Base-by-base conservation (phyloP, 2,113 vertebrate genomes). In the Heteronetta atricapilla region DNA sequence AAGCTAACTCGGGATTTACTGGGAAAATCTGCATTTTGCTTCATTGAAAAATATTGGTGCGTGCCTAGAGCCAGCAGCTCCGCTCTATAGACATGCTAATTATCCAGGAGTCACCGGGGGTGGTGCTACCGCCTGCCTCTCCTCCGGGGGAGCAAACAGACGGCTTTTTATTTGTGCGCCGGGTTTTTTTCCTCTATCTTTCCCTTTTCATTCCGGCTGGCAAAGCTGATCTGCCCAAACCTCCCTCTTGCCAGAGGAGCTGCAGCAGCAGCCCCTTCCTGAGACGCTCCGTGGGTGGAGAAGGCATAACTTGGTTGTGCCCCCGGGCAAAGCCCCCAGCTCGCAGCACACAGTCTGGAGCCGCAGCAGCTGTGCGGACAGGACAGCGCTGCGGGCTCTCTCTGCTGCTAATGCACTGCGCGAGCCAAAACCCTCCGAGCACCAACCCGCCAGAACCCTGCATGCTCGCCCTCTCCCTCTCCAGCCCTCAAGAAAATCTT, bases 41-140 rank as follows among this genome's bases (percentile, higher is more conserved):
- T 81, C 46, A 82, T 29, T 78, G 89, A 78, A 62, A 86, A 93
- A 64, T 64, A 58, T 50, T 72, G 64, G 76, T 55, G 64, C 82
- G 38, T 56, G 89, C 86, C 86, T 66, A 31, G 38, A 89, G 80
- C 84, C 77, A 78, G 81, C 11, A 86, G 89, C 77, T 92, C 81
- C 63, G 81, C 83, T 92, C 60, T 68, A 78, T 11, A 89, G 84
- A 81, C 93, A 78, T 28, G 22, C 19, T 67, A 70, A 90, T 84
- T 70, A 78, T 59, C 80, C 62, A 56, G 87, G 91, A 94, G 83
- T 62, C 76, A 52, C 68, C 64, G 11, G 50, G 3, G 13, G 53
- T 50, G 36, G 56, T 56, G 83, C 91, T 59, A 46, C 80, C 2
- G 18, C 73, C 89, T 6, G 19, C 73, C 34, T 28, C 86, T 69